Percentiles rank a stretch among this genome's conserved stretches.
phyloP scores from a whole-genome alignment of 2,888 invertebrate genomes.

The Diadegma fenestrale region DNA sequence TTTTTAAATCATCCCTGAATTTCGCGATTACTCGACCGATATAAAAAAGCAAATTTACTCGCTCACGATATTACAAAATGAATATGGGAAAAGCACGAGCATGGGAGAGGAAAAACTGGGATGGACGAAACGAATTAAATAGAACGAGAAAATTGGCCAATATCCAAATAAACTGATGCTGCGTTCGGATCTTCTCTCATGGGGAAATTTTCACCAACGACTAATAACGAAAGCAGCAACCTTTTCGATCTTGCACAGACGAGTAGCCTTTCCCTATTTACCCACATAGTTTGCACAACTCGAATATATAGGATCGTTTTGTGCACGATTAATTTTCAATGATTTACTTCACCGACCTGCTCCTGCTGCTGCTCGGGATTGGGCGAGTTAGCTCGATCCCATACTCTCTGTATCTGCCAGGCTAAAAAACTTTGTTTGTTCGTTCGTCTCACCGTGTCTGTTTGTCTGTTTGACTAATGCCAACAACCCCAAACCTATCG shows the following conservation, averaged over 20 bases:
- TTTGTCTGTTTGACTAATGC: constrained; percentile 5
- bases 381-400: not conserved
- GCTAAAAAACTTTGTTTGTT: not conserved
- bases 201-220: constrained; percentile 61
- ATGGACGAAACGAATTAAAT: constrained; percentile 50
- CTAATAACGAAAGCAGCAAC: constrained; percentile 64
- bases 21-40: not conserved
- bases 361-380: not conserved
- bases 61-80: constrained; percentile 32
- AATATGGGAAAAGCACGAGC: not conserved
- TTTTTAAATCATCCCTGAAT: not conserved
- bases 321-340: constrained; percentile 63
- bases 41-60: not conserved
- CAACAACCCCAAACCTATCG: not conserved
- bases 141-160: constrained; percentile 58
- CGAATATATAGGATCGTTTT: constrained; percentile 23
- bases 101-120: constrained; percentile 51
- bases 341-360: constrained; percentile 59
- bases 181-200: constrained; percentile 27
- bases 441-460: not conserved
- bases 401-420: not conserved
- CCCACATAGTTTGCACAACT: constrained; percentile 30
- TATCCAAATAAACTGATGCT: constrained; percentile 55
- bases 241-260: constrained; percentile 13
- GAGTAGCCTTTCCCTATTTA: constrained; percentile 31